Percentiles rank a stretch among this genome's conserved stretches.
Evolutionary conservation across 1,140 invertebrate species (phyloP).

Genomic region (Notospermus geniculatus): DNA sequence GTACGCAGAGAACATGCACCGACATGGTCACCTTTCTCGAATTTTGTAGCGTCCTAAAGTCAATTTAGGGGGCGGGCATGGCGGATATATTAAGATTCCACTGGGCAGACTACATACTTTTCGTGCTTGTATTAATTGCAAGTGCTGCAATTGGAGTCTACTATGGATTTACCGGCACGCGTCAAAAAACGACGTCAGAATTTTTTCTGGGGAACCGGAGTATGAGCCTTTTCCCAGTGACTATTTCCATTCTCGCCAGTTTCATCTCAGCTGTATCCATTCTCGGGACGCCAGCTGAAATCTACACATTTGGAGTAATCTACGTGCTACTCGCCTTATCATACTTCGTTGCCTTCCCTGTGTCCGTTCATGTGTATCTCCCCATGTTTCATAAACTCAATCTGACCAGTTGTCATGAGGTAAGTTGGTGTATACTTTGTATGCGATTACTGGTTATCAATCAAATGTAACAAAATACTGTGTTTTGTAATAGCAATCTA

Average conservation of each 20-base stretch:
- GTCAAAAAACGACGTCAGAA: no score
- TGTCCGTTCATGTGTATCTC: slow-evolving; percentile 38
- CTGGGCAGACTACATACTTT: slow-evolving; percentile 6
- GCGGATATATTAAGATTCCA: background rate
- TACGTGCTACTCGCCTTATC: slow-evolving; percentile 39
- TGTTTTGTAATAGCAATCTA: no score
- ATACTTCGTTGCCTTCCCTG: slow-evolving; percentile 32
- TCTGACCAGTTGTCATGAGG: slow-evolving; percentile 41
- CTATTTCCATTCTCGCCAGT: slow-evolving; percentile 59
- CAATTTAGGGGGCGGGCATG: no score
- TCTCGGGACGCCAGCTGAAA: slow-evolving; percentile 42
- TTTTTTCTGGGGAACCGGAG: no score
- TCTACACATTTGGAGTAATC: slow-evolving; percentile 41
- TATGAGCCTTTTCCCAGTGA: slow-evolving; percentile 30
- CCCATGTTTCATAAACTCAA: slow-evolving; percentile 40
- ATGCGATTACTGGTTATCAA: no score
- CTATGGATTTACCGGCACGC: slow-evolving; percentile 74
- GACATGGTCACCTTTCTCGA: no score
- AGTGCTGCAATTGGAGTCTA: slow-evolving; percentile 72
- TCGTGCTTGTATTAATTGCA: background rate
- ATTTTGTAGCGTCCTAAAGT: no score
- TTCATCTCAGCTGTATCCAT: slow-evolving; percentile 62
- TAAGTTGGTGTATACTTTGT: slow-evolving; percentile 15
- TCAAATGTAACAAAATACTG: no score
- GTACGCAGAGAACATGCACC: no score